Percentiles rank a stretch among this genome's conserved stretches.
Conservation (phyloP, 2,888 invertebrate genomes). For the Schizaphis graminum region DNA sequence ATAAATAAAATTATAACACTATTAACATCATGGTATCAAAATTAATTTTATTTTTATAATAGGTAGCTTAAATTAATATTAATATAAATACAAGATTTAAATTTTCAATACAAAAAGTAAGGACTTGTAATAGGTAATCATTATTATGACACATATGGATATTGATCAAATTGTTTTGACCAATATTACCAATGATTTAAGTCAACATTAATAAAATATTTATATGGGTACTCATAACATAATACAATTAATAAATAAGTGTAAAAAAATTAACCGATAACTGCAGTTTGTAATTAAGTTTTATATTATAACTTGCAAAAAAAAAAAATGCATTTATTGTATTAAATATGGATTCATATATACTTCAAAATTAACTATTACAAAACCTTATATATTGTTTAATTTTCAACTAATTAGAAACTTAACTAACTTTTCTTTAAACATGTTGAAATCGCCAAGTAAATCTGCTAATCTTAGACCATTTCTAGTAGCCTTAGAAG, state of each 20-base stretch:
- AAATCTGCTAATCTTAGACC: slow-evolving; percentile 96
- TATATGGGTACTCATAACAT: background rate
- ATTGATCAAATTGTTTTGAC: background rate
- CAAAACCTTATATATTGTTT: background rate
- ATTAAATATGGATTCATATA: background rate
- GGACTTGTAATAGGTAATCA: background rate
- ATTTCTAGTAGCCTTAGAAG: slow-evolving; percentile 93
- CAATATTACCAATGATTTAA: background rate
- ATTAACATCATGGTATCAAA: background rate
- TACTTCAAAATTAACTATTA: background rate
- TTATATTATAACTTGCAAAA: background rate
- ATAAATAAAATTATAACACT: background rate
- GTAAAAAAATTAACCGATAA: background rate
- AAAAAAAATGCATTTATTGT: background rate
- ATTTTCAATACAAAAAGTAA: background rate
- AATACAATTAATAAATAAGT: background rate
- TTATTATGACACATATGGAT: background rate
- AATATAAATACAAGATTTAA: background rate
- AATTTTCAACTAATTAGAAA: background rate
- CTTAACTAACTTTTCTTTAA: slow-evolving; percentile 84
- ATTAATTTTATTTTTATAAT: background rate
- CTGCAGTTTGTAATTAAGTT: too few species aligned
- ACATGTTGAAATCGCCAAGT: slow-evolving; percentile 87
- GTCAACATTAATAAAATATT: background rate
- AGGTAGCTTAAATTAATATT: background rate